Percentiles rank a stretch among this genome's conserved stretches.
Conservation (phyloP, 2,888 invertebrate genomes). For the Dasysyrphus albostriatus region DNA sequence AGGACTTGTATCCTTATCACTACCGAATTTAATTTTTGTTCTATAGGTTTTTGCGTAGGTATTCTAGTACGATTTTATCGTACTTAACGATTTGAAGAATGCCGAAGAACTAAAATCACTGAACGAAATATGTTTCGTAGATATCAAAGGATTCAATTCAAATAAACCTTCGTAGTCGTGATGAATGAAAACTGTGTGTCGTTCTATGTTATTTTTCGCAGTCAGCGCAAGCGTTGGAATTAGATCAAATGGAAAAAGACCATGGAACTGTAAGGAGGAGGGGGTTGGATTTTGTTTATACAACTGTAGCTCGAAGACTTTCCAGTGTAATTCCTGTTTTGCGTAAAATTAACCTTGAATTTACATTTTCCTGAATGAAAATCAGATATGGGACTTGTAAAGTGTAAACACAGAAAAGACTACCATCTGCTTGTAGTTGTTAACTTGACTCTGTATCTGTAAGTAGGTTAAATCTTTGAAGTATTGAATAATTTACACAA, state of each 20-base stretch:
- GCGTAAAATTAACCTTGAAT: conserved; percentile 68
- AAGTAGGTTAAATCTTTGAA: not conserved
- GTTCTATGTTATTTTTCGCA: conserved; percentile 7
- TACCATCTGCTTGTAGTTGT: not conserved
- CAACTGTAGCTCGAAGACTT: not conserved
- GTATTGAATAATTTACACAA: not conserved
- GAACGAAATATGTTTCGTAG: not conserved
- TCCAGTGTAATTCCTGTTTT: conserved; percentile 25
- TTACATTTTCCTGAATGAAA: conserved; percentile 62
- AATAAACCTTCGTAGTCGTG: not conserved
- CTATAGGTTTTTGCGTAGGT: not conserved
- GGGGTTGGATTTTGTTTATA: conserved; percentile 15
- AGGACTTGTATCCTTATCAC: not conserved
- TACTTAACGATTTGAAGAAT: not conserved
- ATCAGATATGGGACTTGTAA: not conserved
- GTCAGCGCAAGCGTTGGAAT: conserved; percentile 17
- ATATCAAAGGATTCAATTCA: conserved; percentile 9
- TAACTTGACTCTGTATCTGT: not conserved
- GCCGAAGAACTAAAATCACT: conserved; percentile 1
- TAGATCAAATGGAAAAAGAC: not conserved
- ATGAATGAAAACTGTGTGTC: not conserved
- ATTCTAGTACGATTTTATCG: not conserved
- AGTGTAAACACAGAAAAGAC: not conserved
- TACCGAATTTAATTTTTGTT: not conserved
- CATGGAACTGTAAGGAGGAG: not conserved